Evolutionary conservation across 2,797 vertebrate species (phyloP), one percentile per base, ranked within the genome.

Genomic region (Cuniculus paca): DNA sequence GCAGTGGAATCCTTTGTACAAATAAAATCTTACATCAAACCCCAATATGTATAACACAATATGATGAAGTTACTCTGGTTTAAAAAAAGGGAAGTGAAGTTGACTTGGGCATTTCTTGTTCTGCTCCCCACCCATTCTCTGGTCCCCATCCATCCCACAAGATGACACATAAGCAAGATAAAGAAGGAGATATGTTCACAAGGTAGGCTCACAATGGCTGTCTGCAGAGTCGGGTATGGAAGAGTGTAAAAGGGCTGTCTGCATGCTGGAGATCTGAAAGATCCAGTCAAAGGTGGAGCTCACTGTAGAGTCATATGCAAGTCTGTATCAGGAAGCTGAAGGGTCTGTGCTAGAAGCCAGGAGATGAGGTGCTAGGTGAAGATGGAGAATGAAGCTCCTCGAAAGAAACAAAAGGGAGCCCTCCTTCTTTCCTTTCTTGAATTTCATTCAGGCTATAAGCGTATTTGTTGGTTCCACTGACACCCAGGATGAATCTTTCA

Each of bases 1-100:
- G 28, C 31, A 92, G 13, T 54, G 24, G 60, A 65, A 86, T 85
- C 19, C 26, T 95, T 54, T 86, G 26, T n/a, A 80, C 58, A 82
- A 42, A 70, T 14, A n/a, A 90, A 70, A 77, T 77, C 50, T 52
- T 75, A 77, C 8, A 2, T n/a, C 22, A 17, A 81, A 87, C 3
- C 5, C n/a, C 50, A 54, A 26, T 68, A 28, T 45, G 34, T 45
- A n/a, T 91, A 48, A 39, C n/a, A 61, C 28, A 75, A 22, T 78
- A 34, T 48, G 26, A 17, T 39, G 78, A 94, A 72, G 36, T n/a
- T 60, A 20, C 36, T 72, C 19, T 63, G 31, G 24, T 83, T 86
- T 72, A 70, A 78, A 36, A 81, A 87, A 60, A 22, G 4, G 79
- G 39, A 24, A 78, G 10, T 36, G 4, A 39, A 72, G 36, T 34